Evolutionary conservation across 2,797 vertebrate species (phyloP).

Genomic region (Clarias fuscus): DNA sequence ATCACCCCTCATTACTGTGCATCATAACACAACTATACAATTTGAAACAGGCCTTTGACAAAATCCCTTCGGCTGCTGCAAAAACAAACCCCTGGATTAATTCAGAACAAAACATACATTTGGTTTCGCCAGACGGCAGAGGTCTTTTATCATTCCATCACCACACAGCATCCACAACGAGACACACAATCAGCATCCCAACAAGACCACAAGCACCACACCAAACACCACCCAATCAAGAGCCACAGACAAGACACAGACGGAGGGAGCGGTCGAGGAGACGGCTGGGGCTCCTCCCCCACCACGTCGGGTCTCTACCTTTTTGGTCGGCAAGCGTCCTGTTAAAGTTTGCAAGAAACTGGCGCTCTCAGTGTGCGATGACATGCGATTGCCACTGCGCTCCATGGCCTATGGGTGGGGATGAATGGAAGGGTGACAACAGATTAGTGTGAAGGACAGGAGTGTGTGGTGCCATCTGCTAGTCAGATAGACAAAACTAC

Average conservation of each 20-base stretch:
- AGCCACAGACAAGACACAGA: conserved; percentile 72
- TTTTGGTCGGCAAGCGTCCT: conserved; percentile 99
- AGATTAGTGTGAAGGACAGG: conserved; percentile 84
- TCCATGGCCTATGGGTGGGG: conserved; percentile 97
- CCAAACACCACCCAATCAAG: conserved; percentile 70
- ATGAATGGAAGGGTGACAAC: conserved; percentile 96
- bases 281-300: conserved; percentile 66
- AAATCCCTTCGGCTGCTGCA: conserved; percentile 53
- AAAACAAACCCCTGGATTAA: conserved; percentile 55
- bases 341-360: conserved; percentile 99
- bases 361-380: conserved; percentile 99
- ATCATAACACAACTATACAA: conserved; percentile 39
- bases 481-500: conserved; percentile 52
- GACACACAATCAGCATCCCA: conserved; percentile 69
- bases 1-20: not conserved
- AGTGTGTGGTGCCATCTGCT: conserved; percentile 65
- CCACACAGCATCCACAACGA: conserved; percentile 59
- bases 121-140: conserved; percentile 27
- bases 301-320: conserved; percentile 90
- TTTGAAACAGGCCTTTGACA: conserved; percentile 37
- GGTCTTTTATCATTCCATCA: conserved; percentile 24
- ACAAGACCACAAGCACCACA: conserved; percentile 73
- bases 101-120: conserved; percentile 36
- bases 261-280: conserved; percentile 55
- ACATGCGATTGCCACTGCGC: conserved; percentile 99